These are phyloP conservation scores for Porites australiensis DNA, from an alignment of 64 coral and sea anemone genomes.

Conservation along the genomic window DNA sequence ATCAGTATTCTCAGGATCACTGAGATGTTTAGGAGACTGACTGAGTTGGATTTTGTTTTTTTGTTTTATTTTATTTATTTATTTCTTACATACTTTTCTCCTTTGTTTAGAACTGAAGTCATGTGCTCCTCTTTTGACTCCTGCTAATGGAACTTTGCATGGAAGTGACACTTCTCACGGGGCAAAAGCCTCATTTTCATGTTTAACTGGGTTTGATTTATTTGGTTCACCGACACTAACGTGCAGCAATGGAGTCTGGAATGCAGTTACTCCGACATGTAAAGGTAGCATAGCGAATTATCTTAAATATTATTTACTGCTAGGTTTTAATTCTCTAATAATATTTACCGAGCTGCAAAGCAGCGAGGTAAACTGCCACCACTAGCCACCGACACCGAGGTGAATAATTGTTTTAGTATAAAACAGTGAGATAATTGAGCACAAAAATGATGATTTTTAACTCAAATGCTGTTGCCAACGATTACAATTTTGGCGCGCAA, in stretches of 20 bases:
- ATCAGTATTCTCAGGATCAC: no score
- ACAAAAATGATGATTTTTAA: no score
- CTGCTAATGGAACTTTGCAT: not conserved
- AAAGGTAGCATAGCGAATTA: not conserved
- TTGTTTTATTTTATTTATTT: no score
- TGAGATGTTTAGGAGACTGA: no score
- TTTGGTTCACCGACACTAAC: not conserved
- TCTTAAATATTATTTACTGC: not conserved
- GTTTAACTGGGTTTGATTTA: constrained; percentile 27
- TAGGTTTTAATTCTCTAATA: no score
- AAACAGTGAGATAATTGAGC: no score
- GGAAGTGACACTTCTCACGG: not conserved
- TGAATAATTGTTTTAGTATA: no score
- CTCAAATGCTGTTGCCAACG: no score
- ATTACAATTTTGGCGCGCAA: no score
- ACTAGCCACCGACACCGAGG: no score
- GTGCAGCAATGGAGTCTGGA: constrained; percentile 5
- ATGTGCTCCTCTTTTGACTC: not conserved
- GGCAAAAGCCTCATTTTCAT: not conserved
- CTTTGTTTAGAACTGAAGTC: not conserved
- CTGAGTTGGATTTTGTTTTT: not conserved
- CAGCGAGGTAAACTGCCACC: no score
- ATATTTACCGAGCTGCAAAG: no score
- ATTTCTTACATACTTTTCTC: not conserved
- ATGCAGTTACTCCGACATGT: not conserved